Evolutionary conservation across 2,888 invertebrate species (phyloP), one percentile per base, ranked within the genome.

Genomic region (Muschampia plurimacula): DNA sequence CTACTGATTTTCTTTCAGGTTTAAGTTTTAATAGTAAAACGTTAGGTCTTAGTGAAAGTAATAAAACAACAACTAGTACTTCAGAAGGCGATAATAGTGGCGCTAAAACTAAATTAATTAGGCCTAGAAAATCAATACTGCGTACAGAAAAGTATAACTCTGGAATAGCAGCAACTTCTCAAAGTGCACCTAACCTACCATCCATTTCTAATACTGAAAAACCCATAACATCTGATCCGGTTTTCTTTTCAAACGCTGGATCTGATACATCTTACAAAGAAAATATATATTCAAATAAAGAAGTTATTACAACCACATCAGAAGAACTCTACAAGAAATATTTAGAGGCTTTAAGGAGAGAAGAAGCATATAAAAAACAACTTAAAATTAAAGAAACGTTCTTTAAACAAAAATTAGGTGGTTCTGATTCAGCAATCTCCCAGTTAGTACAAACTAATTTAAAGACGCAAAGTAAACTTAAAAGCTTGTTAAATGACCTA

Each of bases 1-100:
- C 88, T 4, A 92, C 91, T 62, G 94, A 94, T 63, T 94, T 95
- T 81, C 81, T 95, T 6, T 95, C 95, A 76, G 90, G 89, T 5
- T 84, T 95, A 15, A 95, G 87, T 79, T 89, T 86, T 74, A 83
- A 78, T 62, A 90, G 86, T 65, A 89, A 87, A 71, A 86, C 84
- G 74, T 70, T 89, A 41, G 87, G 81, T 12, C 73, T 85, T 72
- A 68, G 44, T 57, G 79, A 80, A 75, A 79, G 78, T 67, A 85
- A 81, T 76, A 82, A 81, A 63, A 88, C 86, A n/a, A 91, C 90
- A 52, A 89, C 88, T 36, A 93, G 92, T 80, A 92, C 91, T 36
- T 92, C 93, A 63, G 93, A 93, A 76, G 83, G 83, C 52, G 89
- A 87, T 80, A 88, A 86, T 71, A 86, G 85, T 49, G 81, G 78